Percentiles rank a stretch among this genome's conserved stretches.
These are phyloP conservation scores for Gnathonemus longibarbis DNA, from an alignment of 2,113 vertebrate species.

Conservation along the genomic window DNA sequence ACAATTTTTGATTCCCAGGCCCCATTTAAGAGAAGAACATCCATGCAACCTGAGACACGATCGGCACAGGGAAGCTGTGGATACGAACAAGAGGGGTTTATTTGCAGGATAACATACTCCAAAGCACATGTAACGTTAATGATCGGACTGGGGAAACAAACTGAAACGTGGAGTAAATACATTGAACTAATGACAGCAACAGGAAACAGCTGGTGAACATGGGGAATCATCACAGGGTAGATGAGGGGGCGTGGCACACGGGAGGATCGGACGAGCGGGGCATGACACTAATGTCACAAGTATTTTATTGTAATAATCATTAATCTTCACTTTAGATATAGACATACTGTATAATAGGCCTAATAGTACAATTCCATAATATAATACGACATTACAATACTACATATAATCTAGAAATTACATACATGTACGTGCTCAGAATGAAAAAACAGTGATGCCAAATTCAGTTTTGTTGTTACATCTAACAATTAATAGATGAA, in stretches of 20 bases:
- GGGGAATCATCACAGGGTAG: too few relatives aligned
- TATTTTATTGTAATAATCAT: neutral
- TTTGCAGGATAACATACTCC: too few relatives aligned
- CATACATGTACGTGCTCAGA: neutral
- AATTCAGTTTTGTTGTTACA: neutral
- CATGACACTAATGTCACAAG: neutral
- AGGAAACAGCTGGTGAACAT: too few relatives aligned
- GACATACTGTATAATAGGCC: neutral
- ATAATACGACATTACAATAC: neutral
- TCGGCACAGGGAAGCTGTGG: too few relatives aligned
- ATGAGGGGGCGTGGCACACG: too few relatives aligned
- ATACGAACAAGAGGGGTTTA: too few relatives aligned
- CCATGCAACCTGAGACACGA: neutral
- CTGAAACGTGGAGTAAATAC: too few relatives aligned
- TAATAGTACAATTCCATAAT: neutral
- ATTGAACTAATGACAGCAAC: too few relatives aligned
- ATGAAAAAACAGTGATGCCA: neutral
- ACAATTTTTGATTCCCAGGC: neutral
- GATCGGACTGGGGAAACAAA: too few relatives aligned
- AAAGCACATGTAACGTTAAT: too few relatives aligned
- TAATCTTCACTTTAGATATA: neutral
- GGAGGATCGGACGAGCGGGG: too few relatives aligned
- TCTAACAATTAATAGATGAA: neutral
- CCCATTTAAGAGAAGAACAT: neutral
- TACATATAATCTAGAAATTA: neutral